Evolutionary conservation across 2,888 invertebrate species (phyloP).

Genomic region (Microctonus hyperodae): DNA sequence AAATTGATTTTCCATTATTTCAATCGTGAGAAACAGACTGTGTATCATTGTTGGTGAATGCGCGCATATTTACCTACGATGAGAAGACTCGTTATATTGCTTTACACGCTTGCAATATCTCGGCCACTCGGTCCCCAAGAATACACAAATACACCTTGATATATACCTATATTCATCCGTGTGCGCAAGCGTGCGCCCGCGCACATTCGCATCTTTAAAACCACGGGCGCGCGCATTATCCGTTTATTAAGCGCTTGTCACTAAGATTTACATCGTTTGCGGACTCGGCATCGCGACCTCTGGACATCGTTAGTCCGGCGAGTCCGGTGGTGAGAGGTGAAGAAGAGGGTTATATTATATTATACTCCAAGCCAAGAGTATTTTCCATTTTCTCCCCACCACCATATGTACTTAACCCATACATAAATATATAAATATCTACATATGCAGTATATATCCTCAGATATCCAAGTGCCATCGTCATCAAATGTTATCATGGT

Average conservation of each 20-base stretch:
- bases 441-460: not conserved
- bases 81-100: constrained; percentile 4
- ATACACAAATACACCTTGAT: not conserved
- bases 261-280: constrained; percentile 42
- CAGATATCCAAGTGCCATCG: not conserved
- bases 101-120: constrained; percentile 34
- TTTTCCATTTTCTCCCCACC: constrained; percentile 30
- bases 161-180: not conserved
- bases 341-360: not conserved
- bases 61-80: not conserved
- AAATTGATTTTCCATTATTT: constrained; percentile 3
- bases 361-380: constrained; percentile 8
- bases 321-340: constrained; percentile 16
- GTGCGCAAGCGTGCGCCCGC: not conserved
- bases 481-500: constrained; percentile 4
- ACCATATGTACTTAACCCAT: not conserved
- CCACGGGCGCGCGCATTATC: constrained; percentile 37
- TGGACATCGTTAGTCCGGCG: constrained; percentile 32
- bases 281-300: constrained; percentile 32
- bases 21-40: constrained; percentile 24
- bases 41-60: constrained; percentile 35
- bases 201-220: constrained; percentile 32
- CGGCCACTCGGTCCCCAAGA: constrained; percentile 32
- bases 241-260: constrained; percentile 44
- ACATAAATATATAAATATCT: not conserved